Base-by-base conservation (phyloP, 2,797 vertebrate species). In the Macroramphosus scolopax region DNA sequence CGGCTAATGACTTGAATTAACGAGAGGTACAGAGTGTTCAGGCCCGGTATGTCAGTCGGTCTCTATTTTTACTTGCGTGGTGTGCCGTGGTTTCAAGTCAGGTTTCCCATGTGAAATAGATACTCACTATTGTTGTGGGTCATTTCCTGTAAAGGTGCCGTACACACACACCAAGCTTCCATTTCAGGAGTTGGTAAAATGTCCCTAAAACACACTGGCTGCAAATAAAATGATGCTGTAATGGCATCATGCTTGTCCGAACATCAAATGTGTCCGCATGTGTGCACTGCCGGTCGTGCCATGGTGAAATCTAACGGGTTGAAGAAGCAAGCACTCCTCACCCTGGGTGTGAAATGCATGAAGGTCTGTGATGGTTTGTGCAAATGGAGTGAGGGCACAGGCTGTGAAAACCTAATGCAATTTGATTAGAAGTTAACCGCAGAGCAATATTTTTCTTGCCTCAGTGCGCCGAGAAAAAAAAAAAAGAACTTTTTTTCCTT, bases 361-460 rank as follows among this genome's bases (percentile, higher is more conserved):
- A 68, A 52, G 72, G 77, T 66, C 78, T 69, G 68, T 77, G 84
- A 82, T 79, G 74, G 81, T 66, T 75, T 82, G 75, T 85, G 80
- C 70, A 84, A 84, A 85, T 80, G 70, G 80, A 80, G 78, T 68
- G 74, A 73, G 61, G 63, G 79, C 80, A 79, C 77, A 57, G 78
- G 72, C 80, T 82, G 81, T 84, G 80, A 82, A 82, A 87, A 81
- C 59, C 68, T 81, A 80, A 88, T 84, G 64, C 79, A 83, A 83
- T 85, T 82, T 86, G 78, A 88, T 84, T 83, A 78, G 72, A 82
- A 84, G 80, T 83, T 83, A 82, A 85, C 77, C 29, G 73, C 75
- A 78, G 81, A 86, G 81, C 75, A 83, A 85, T 81, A 81, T 83
- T 81, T 80, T 79, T 68, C 72, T 45, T 72, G 79, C 78, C 57